phyloP scores from a whole-genome alignment of 2,888 invertebrate genomes.

The Lithophane ornitopus region DNA sequence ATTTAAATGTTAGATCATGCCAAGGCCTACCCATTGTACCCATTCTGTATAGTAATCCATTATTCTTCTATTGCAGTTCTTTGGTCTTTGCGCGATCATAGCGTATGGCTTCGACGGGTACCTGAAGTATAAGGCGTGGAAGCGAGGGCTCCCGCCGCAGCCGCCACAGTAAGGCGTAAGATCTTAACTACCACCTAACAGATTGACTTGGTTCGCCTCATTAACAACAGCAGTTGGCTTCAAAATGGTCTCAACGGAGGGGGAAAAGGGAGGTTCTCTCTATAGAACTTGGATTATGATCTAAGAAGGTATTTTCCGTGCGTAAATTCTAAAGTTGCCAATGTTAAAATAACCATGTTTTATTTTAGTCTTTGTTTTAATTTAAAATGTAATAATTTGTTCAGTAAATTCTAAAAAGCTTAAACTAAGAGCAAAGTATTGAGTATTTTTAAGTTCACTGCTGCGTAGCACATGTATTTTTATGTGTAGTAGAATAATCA shows the following conservation, averaged over 20 bases:
- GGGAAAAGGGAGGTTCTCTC: not conserved
- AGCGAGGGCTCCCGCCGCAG: constrained; percentile 93
- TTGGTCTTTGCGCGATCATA: constrained; percentile 95
- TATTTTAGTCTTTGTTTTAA: constrained; percentile 31
- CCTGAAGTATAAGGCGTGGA: constrained; percentile 93
- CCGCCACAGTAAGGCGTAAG: constrained; percentile 91
- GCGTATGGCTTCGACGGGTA: constrained; percentile 95
- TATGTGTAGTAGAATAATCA: not conserved
- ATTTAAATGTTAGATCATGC: not conserved
- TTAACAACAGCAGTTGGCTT: not conserved
- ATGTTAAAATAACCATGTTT: constrained; percentile 3
- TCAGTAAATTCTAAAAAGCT: constrained; percentile 1
- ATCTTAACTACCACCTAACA: not conserved
- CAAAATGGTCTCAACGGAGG: not conserved
- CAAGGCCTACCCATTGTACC: too few relatives aligned
- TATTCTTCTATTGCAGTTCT: constrained; percentile 92
- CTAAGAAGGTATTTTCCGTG: not conserved
- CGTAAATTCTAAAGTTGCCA: constrained; percentile 21
- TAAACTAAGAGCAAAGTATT: constrained; percentile 20
- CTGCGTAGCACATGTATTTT: constrained; percentile 1
- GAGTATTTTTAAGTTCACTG: constrained; percentile 15
- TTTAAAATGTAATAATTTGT: constrained; percentile 10
- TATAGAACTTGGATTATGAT: constrained; percentile 1
- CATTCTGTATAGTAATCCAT: not conserved
- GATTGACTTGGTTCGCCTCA: constrained; percentile 6